Evolutionary conservation across 1,140 invertebrate species (phyloP).

Genomic region (Phortica variegata): DNA sequence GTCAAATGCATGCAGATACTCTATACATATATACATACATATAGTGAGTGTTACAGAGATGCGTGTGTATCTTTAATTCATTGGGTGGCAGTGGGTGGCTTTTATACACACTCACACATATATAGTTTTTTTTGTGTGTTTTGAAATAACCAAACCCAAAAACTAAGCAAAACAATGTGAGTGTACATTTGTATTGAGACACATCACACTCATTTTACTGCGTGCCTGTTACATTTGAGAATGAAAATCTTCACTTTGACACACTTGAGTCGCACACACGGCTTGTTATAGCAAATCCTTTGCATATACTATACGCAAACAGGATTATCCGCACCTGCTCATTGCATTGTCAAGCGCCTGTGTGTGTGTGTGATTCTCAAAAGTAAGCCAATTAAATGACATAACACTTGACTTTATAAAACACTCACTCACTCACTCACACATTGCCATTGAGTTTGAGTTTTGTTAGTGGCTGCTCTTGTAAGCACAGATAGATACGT

Average conservation of each 20-base stretch:
- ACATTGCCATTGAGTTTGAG: no score
- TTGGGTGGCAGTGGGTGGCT: no score
- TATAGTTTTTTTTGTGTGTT: not conserved
- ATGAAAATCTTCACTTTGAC: slow-evolving; percentile 52
- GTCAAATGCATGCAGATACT: not conserved
- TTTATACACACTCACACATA: not conserved
- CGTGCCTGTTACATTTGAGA: slow-evolving; percentile 49
- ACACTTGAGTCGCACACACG: slow-evolving; percentile 41
- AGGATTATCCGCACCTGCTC: slow-evolving; percentile 34
- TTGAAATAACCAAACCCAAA: no score
- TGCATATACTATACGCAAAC: slow-evolving; percentile 21
- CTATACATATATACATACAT: not conserved
- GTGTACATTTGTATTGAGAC: no score
- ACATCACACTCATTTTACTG: slow-evolving; percentile 17
- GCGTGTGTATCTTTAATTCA: no score
- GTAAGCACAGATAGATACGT: no score
- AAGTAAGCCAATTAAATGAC: no score
- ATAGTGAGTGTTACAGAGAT: no score
- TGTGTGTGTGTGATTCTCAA: no score
- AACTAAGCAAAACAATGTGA: no score
- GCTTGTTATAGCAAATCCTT: slow-evolving; percentile 9
- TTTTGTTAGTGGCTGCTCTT: no score
- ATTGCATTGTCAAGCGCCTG: slow-evolving; percentile 15
- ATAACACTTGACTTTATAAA: no score
- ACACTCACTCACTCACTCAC: slow-evolving; percentile 6